Percentiles rank a stretch among this genome's conserved stretches.
phyloP scores from a whole-genome alignment of 2,113 vertebrate genomes.

The Myiagra hebetior region DNA sequence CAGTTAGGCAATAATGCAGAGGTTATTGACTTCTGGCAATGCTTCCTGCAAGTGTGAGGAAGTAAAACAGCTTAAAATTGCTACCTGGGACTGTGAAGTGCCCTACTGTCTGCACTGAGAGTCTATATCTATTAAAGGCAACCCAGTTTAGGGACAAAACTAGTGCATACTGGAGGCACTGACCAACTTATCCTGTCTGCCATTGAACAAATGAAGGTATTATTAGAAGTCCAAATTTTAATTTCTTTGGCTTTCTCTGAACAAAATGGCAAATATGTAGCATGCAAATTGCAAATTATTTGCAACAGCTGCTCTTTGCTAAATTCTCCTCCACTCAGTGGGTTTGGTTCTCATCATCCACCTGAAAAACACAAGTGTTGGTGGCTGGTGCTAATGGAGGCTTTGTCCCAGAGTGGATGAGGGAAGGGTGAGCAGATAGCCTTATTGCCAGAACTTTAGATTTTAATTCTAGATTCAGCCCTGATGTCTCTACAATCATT shows the following conservation, averaged over 20 bases:
- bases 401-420: not conserved
- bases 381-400: not conserved
- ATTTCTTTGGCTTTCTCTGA: not conserved
- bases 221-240: not conserved
- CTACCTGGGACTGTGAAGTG: not conserved
- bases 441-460: not conserved
- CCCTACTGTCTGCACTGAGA: not conserved
- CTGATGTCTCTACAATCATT: not conserved
- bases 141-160: not conserved
- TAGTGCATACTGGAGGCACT: not conserved
- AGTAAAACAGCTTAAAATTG: not conserved
- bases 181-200: not conserved
- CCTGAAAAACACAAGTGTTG: not conserved
- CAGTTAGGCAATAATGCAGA: not conserved
- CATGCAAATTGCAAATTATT: not conserved
- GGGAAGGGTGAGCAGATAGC: not conserved
- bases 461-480: not conserved
- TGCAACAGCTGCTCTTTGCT: not conserved
- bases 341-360: not conserved
- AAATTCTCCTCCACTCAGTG: fast-evolving
- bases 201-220: not conserved
- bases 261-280: not conserved
- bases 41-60: not conserved
- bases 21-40: not conserved
- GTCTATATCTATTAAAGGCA: not conserved